Evolutionary conservation across 1,140 invertebrate genomes (phyloP).

Genomic region (Diabrotica undecimpunctata): DNA sequence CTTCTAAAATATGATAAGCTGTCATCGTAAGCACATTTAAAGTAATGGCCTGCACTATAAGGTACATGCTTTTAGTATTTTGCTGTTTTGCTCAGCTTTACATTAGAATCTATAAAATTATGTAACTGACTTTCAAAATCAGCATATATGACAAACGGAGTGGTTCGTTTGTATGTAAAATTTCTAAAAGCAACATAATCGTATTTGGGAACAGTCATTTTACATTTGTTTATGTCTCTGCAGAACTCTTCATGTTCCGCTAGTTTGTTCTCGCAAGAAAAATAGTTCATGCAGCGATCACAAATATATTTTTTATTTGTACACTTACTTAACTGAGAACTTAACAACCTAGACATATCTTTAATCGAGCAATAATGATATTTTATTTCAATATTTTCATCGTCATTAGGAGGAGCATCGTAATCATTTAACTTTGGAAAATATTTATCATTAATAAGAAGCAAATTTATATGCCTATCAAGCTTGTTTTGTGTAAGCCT

Average conservation of each 20-base stretch:
- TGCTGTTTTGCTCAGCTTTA: conserved; percentile 6
- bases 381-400: too few relatives aligned
- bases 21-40: conserved; percentile 27
- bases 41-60: conserved; percentile 29
- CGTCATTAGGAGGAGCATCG: too few relatives aligned
- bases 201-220: conserved; percentile 21
- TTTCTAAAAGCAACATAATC: conserved; percentile 36
- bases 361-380: too few relatives aligned
- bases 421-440: too few relatives aligned
- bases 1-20: conserved; percentile 36
- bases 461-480: too few relatives aligned
- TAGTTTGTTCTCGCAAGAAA: too few relatives aligned
- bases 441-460: too few relatives aligned
- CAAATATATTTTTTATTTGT: too few relatives aligned
- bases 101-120: conserved; percentile 11
- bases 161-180: conserved; percentile 31
- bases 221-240: conserved; percentile 14
- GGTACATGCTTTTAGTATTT: conserved; percentile 41
- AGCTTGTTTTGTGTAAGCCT: too few relatives aligned
- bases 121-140: conserved; percentile 41
- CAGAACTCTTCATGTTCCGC: conserved; percentile 28
- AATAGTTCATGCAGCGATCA: too few relatives aligned
- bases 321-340: too few relatives aligned
- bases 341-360: too few relatives aligned
- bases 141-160: conserved; percentile 42